phyloP scores from a whole-genome alignment of 1,140 invertebrate species.

The Whitmania pigra region DNA sequence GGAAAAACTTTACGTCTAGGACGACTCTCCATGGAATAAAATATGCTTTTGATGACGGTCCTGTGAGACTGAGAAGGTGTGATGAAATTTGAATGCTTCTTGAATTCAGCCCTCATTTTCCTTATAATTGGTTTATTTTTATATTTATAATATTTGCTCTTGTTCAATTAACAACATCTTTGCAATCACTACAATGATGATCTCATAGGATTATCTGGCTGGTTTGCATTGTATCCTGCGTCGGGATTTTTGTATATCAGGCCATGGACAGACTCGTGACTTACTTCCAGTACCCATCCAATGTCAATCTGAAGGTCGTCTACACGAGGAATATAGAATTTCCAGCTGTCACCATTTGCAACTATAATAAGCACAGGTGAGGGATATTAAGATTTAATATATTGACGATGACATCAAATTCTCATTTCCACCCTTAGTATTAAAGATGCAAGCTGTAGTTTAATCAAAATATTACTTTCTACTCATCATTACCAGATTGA shows the following conservation, averaged over 20 bases:
- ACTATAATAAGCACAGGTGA: constrained; percentile 19
- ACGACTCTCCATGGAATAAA: constrained; percentile 16
- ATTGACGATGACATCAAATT: not conserved
- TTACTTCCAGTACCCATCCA: constrained; percentile 15
- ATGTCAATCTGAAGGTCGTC: constrained; percentile 15
- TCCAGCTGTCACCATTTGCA: constrained; percentile 18
- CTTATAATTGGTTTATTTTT: not conserved
- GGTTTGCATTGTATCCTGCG: constrained; percentile 2
- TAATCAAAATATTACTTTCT: not conserved
- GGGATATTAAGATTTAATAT: not conserved
- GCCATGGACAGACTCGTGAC: constrained; percentile 12
- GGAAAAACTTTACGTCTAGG: constrained; percentile 7
- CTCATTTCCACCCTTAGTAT: not conserved
- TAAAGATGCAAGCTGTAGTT: not conserved
- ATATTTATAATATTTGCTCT: not conserved
- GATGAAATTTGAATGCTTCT: not conserved
- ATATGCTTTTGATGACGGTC: constrained; percentile 13
- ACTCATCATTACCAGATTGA: constrained; percentile 10
- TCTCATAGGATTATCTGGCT: constrained; percentile 3
- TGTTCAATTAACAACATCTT: not conserved
- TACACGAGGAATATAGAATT: constrained; percentile 14
- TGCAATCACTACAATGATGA: not conserved
- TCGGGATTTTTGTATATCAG: constrained; percentile 10
- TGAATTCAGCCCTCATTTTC: not conserved
- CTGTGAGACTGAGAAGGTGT: constrained; percentile 2